Base-by-base conservation (phyloP, 23 tunicate genomes). In the Botrylloides violaceus region DNA sequence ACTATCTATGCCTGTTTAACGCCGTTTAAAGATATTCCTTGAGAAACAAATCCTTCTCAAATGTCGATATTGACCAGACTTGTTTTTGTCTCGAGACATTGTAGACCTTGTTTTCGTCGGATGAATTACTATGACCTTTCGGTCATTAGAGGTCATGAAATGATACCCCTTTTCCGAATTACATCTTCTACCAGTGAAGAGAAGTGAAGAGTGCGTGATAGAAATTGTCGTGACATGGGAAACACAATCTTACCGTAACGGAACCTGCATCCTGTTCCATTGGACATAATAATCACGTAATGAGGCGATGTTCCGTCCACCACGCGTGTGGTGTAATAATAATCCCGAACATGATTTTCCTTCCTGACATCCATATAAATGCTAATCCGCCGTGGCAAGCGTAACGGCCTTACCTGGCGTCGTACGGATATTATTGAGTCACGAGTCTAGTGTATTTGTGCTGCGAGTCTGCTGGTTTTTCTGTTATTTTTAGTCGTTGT, bases 101-200 rank as follows among this genome's bases (percentile, higher is more conserved):
- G 53, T 15, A 43, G 53, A 43, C 15, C 53, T 43, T 43, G 53
- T 43, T 43, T 43, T 43, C 15, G 15, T 43, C 53, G 53, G 9
- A 43, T 43, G 9, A 43, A 43, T 43, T 43, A 43, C 53, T 7
- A 15, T 15, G 53, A 43, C 53, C 53, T 43, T 43, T 43, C 53
- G 53, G 53, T 43, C 53, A 43, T 43, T 43, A 43, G 53, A 43
- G 53, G 53, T 43, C 12, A 43, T 43, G 53, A 43, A 43, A 43
- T 43, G 53, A 43, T 43, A 43, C 53, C 12, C 9, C 53, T 43
- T 43, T 43, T 43, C 53, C 53, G 53, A 7, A 43, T 15, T 43
- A 15, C 53, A 15, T 9, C 15, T 43, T 15, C 15, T 43, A 43
- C 15, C 53, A 43, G 53, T 43, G 9, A n/a, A n/a, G n/a, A n/a